Evolutionary conservation across 2,113 vertebrate genomes (phyloP).

Genomic region (Rousettus leschenaultii): DNA sequence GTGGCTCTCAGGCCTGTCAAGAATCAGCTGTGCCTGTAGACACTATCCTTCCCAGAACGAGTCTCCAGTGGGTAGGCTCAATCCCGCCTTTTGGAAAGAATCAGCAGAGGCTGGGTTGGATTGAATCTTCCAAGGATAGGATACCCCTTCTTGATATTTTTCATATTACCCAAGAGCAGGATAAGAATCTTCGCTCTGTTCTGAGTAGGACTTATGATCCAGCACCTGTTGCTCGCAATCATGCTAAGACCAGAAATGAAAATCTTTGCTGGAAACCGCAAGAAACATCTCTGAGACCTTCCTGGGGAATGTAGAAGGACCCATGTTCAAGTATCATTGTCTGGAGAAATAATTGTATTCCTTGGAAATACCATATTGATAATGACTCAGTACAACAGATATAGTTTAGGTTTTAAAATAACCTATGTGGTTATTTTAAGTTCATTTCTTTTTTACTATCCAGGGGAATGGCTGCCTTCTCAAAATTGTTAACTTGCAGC

Average conservation of each 20-base stretch:
- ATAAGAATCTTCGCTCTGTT: not conserved
- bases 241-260: not conserved
- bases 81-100: not conserved
- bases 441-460: not conserved
- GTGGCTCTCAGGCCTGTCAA: too few species aligned
- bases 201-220: not conserved
- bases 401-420: not conserved
- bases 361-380: not conserved
- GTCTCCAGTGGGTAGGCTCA: not conserved
- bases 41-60: not conserved
- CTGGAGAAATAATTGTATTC: not conserved
- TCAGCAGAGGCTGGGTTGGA: not conserved
- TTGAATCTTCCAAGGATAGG: not conserved
- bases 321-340: not conserved
- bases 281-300: not conserved
- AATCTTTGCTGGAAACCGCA: not conserved
- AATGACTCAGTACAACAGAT: not conserved
- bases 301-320: not conserved
- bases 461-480: not conserved
- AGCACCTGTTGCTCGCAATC: not conserved
- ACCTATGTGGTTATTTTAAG: not conserved
- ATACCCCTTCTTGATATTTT: not conserved
- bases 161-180: rapidly evolving
- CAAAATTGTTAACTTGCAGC: not conserved
- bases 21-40: not conserved